phyloP scores from a whole-genome alignment of 2,888 invertebrate genomes.

The Agrochola lota region DNA sequence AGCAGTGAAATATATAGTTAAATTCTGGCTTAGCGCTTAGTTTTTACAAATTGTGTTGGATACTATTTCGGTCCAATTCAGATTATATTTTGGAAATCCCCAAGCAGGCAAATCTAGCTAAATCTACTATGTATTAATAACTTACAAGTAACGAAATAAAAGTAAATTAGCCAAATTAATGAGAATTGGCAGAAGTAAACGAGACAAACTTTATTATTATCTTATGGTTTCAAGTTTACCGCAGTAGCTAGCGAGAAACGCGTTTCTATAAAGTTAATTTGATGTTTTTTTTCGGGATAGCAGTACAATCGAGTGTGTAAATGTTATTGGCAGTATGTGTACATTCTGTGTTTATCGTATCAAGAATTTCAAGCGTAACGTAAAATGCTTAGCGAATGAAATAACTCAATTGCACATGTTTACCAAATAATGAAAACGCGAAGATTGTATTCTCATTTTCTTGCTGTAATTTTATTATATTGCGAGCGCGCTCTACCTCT shows the following conservation, averaged over 20 bases:
- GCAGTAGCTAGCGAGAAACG: too few relatives aligned
- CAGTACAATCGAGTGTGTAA: not conserved
- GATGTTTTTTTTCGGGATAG: not conserved
- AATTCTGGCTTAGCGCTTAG: not conserved
- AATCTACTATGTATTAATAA: not conserved
- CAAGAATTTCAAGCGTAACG: slow-evolving; percentile 11
- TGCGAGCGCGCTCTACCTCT: not conserved
- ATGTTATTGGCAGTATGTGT: not conserved
- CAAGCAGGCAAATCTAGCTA: not conserved
- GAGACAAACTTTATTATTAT: not conserved
- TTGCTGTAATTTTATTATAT: not conserved
- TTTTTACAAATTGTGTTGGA: not conserved
- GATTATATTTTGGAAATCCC: not conserved
- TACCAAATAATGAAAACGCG: not conserved
- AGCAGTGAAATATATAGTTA: not conserved
- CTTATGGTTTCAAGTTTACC: not conserved
- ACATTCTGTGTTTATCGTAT: slow-evolving; percentile 11
- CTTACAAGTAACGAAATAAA: not conserved
- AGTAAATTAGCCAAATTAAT: not conserved
- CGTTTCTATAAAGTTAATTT: not conserved
- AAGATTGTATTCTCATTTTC: not conserved
- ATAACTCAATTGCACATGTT: slow-evolving; percentile 9
- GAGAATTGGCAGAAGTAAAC: not conserved
- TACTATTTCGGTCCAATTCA: not conserved
- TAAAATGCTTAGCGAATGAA: slow-evolving; percentile 24